Base-by-base conservation (phyloP, 2,888 invertebrate species). In the Uloborus plumipes region DNA sequence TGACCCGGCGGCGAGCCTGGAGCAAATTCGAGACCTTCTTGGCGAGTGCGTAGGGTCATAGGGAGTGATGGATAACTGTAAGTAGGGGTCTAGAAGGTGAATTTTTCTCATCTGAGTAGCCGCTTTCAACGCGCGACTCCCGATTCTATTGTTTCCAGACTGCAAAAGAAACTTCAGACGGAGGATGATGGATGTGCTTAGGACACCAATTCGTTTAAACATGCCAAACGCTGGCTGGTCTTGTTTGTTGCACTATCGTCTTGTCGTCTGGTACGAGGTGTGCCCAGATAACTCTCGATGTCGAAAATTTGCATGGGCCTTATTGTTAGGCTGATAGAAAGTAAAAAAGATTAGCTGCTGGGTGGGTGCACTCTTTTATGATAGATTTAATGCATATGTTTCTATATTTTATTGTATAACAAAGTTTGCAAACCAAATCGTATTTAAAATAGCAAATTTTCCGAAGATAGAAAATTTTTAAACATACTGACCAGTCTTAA, bases 41-140 rank as follows among this genome's bases (percentile, higher is more conserved):
- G 13, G n/a, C 39, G 62, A 39, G 64, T 64, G 47, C 20, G 64
- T 18, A 18, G 65, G 55, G 58, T 74, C 74, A 74, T 58, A 66
- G 61, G 9, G 75, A 61, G 69, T 76, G 75, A 76, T 76, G 67
- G 75, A 76, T 76, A 59, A 61, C 22, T 50, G 66, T 11, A 51
- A 16, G 66, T 31, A 67, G 67, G 22, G 51, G 67, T 58, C 59
- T 49, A 65, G 16, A 39, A 62, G 62, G 62, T 62, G 62, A 67
- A 67, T 49, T 61, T 67, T 76, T 51, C 20, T 20, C 20, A 22
- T 50, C 59, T 67, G 75, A 61, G 67, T 67, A 67, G 75, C 61
- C 31, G 61, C 67, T 76, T 61, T 69, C 67, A 59, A 66, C 65
- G 61, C 67, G 59, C 53, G 50, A 50, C 50, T 22, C 49, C 47